These are phyloP conservation scores for Drosophila equinoxialis DNA, from an alignment of 1,140 invertebrate species.

Conservation along the genomic window DNA sequence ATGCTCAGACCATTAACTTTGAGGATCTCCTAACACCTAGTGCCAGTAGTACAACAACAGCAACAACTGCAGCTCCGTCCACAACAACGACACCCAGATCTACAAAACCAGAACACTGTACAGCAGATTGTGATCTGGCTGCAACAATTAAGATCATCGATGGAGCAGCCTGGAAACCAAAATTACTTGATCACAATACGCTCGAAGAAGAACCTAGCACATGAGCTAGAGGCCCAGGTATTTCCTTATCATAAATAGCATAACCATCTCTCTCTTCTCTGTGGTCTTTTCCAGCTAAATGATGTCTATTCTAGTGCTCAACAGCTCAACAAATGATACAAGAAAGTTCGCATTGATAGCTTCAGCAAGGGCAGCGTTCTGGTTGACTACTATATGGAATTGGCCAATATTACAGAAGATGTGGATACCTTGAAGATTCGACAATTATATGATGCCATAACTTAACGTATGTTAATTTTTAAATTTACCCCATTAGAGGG, in stretches of 20 bases:
- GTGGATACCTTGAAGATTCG: conserved; percentile 92
- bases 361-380: conserved; percentile 94
- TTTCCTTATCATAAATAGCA: too few relatives aligned
- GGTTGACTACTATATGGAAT: conserved; percentile 93
- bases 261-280: neutral
- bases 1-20: conserved; percentile 86
- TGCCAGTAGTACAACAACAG: conserved; percentile 84
- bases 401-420: conserved; percentile 89
- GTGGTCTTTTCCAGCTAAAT: conserved; percentile 86
- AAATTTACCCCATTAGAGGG: neutral
- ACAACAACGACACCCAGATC: conserved; percentile 89
- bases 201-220: conserved; percentile 91
- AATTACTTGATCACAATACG: conserved; percentile 93
- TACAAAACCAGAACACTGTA: conserved; percentile 92
- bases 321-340: conserved; percentile 91
- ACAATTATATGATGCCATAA: conserved; percentile 89
- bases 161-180: conserved; percentile 92
- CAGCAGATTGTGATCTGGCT: conserved; percentile 90
- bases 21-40: conserved; percentile 68
- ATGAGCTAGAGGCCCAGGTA: conserved; percentile 91
- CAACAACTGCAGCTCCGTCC: conserved; percentile 86
- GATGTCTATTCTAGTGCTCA: conserved; percentile 90
- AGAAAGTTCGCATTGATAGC: conserved; percentile 92
- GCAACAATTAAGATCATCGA: conserved; percentile 92
- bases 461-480: too few relatives aligned